A percentile compares a stretch with the other conserved stretches of the same genome.
phyloP scores from a whole-genome alignment of 2,113 vertebrate genomes.

The Rhombomys opimus region DNA sequence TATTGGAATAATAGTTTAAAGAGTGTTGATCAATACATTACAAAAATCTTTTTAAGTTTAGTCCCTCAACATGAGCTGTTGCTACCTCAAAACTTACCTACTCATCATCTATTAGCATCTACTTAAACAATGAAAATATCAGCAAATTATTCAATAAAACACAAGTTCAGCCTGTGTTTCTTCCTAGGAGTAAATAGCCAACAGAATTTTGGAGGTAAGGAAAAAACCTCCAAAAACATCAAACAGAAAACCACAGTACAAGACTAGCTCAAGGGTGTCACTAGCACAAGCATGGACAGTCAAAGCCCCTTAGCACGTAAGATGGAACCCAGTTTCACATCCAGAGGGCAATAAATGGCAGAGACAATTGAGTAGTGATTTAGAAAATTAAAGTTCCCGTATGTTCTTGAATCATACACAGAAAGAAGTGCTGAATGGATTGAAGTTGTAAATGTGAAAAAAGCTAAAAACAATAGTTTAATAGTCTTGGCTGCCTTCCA shows the following conservation, averaged over 20 bases:
- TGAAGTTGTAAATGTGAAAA: neutral
- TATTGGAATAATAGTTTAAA: slow-evolving; percentile 58
- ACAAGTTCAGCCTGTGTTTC: neutral
- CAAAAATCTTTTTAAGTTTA: slow-evolving; percentile 44
- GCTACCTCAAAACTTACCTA: neutral
- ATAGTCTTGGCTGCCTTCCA: neutral
- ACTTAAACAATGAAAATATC: slow-evolving; percentile 42
- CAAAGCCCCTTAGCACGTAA: neutral
- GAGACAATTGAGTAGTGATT: neutral
- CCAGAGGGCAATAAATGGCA: neutral
- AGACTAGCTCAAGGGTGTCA: neutral
- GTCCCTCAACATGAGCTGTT: slow-evolving; percentile 36
- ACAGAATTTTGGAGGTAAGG: slow-evolving; percentile 50
- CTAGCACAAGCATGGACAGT: neutral
- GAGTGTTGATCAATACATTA: slow-evolving; percentile 56
- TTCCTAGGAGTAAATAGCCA: slow-evolving; percentile 29
- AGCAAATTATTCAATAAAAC: slow-evolving; percentile 19
- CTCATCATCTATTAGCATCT: slow-evolving; percentile 49
- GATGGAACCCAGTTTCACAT: neutral
- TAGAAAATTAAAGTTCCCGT: neutral
- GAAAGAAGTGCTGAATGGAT: neutral
- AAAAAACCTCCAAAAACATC: neutral
- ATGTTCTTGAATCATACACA: neutral
- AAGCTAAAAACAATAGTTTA: slow-evolving; percentile 10
- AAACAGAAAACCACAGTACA: neutral